Conservation (phyloP, 1,140 invertebrate species). For the Stenopsyche tienmushanensis region DNA sequence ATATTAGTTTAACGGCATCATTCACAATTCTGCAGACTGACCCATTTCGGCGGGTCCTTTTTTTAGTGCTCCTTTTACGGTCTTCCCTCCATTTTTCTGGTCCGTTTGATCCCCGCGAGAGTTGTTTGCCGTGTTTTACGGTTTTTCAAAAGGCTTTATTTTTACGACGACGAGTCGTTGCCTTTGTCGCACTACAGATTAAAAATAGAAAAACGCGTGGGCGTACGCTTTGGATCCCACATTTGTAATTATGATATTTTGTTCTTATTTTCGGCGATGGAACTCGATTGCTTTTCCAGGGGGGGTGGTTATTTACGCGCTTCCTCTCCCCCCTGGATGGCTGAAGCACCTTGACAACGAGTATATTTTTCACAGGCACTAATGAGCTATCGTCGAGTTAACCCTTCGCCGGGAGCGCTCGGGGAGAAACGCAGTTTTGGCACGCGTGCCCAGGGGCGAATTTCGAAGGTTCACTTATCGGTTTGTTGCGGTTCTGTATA, state of each 20-base stretch:
- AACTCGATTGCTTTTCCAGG: background rate
- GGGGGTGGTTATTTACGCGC: background rate
- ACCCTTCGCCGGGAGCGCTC: background rate
- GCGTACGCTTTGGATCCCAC: background rate
- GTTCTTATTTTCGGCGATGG: background rate
- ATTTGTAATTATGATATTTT: background rate
- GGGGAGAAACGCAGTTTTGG: background rate
- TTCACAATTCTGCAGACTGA: slow-evolving; percentile 7
- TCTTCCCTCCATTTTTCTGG: slow-evolving; percentile 10
- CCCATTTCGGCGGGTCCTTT: background rate
- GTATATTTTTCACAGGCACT: background rate
- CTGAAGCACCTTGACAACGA: background rate
- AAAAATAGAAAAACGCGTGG: slow-evolving; percentile 6
- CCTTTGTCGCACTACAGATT: slow-evolving; percentile 13
- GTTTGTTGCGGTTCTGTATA: background rate
- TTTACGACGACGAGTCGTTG: background rate
- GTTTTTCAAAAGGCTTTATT: slow-evolving; percentile 16
- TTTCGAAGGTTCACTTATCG: background rate
- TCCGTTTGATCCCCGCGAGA: slow-evolving; percentile 2
- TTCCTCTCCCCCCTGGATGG: background rate
- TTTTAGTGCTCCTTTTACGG: slow-evolving; percentile 9
- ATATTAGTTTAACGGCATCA: slow-evolving; percentile 27
- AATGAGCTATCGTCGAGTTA: slow-evolving; percentile 1
- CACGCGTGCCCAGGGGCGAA: background rate
- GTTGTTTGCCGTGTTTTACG: slow-evolving; percentile 13